Conservation (phyloP, 1,140 invertebrate species). For the Tetramorium alpestre region DNA sequence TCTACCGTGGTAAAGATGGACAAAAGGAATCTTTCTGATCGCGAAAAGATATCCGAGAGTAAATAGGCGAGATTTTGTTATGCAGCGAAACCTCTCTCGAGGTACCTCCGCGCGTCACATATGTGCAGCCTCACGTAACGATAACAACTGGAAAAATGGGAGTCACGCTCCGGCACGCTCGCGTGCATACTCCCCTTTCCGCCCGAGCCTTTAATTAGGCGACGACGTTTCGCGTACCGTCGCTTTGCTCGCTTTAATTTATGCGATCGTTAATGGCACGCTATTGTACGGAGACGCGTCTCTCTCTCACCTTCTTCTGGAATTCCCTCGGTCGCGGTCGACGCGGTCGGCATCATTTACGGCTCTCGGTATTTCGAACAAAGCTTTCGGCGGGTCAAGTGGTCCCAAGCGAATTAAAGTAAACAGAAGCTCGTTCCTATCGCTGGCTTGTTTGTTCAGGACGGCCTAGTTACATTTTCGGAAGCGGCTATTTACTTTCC, state of each 20-base stretch:
- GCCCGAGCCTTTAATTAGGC: conserved; percentile 38
- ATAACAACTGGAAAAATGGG: conserved; percentile 3
- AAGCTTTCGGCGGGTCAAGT: background rate
- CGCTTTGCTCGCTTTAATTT: conserved; percentile 24
- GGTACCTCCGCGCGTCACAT: background rate
- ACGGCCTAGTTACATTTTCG: conserved; percentile 3
- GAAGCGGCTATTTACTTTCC: background rate
- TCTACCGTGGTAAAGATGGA: too few species aligned
- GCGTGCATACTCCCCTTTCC: conserved; percentile 14
- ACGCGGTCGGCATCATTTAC: too few species aligned
- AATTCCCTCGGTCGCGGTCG: background rate
- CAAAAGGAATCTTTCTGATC: background rate
- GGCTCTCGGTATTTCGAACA: background rate
- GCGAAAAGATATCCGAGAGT: background rate
- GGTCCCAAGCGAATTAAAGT: background rate
- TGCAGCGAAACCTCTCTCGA: background rate
- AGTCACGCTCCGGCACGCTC: conserved; percentile 40
- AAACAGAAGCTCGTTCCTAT: background rate
- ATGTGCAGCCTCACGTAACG: conserved; percentile 40
- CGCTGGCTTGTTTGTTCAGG: background rate
- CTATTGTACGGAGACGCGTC: background rate
- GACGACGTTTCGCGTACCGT: conserved; percentile 8
- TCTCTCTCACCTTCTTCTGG: background rate
- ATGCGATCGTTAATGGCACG: background rate
- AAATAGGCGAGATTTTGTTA: background rate